Evolutionary conservation across 2,888 invertebrate species (phyloP).

Genomic region (Amiota communis): DNA sequence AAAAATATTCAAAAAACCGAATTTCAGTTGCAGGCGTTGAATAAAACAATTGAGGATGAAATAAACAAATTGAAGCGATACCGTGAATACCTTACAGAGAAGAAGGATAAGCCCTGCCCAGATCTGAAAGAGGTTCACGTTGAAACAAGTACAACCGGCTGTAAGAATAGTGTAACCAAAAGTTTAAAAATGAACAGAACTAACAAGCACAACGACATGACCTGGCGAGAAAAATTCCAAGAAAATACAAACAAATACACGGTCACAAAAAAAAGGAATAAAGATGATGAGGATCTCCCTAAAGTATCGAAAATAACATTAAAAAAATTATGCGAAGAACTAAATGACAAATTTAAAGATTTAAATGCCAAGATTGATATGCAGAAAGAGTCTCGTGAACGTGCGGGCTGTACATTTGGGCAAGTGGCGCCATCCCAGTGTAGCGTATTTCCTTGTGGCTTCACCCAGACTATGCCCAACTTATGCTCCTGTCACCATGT

Average conservation of each 20-base stretch:
- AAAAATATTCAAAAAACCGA: no score
- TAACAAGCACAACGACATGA: background rate
- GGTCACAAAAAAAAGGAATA: background rate
- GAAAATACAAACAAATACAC: background rate
- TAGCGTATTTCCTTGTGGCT: background rate
- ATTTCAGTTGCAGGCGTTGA: conserved; percentile 10
- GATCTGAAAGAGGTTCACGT: no score
- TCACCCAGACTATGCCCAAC: background rate
- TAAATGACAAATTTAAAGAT: background rate
- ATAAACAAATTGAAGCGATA: background rate
- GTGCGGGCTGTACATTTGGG: conserved; percentile 13
- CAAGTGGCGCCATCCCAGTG: background rate
- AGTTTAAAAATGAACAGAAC: background rate
- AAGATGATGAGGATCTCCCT: no score
- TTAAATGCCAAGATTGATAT: background rate
- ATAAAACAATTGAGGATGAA: conserved; percentile 13
- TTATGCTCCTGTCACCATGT: background rate
- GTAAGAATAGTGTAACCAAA: background rate
- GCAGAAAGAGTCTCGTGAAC: background rate
- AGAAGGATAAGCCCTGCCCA: no score
- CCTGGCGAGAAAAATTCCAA: background rate
- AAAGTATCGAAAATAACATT: background rate
- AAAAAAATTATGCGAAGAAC: background rate
- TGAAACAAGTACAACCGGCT: background rate
- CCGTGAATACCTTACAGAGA: background rate